Evolutionary conservation across 2,888 invertebrate species (phyloP), one percentile per base, ranked within the genome.

Genomic region (Mechanitis mazaeus): DNA sequence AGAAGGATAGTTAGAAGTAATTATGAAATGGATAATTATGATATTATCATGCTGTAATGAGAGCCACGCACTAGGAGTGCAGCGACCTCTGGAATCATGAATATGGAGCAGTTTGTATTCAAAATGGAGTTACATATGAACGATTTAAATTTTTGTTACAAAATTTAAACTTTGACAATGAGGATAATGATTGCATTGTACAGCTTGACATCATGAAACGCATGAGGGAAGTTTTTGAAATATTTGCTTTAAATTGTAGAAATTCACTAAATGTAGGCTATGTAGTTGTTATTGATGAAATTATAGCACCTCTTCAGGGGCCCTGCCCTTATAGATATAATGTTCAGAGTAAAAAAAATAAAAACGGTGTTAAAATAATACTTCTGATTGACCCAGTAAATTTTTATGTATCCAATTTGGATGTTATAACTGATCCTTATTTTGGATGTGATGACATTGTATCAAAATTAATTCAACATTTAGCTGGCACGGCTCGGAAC

Each of bases 201-300:
- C 79, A 80, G 62, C 78, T 76, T 60, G 85, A 88, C 67, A 71
- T 79, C 31, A 85, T 91, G 83, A 85, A 79, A 68, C 81, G 84
- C 9, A 85, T 89, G 63, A 78, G 87, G 54, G 83, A 85, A 74
- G 79, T 87, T 4, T 86, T 91, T 66, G 87, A 90, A 71, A 85
- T 85, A 63, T 90, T 91, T 66, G 81, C 86, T 38, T 74, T 83
- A 72, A 90, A 90, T 72, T 88, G 90, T 68, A 81, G 87, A 72
- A 80, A 79, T 63, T 76, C 80, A 59, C 78, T 79, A 65, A 79
- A 83, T 45, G 76, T 85, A 54, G 79, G 79, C 45, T 79, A 79
- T 64, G 68, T 73, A 47, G 83, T 76, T 5, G 85, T 87, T 50
- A 75, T 90, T 68, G 90, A 90, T 77, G 90, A 90, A 74, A 77